phyloP scores from a whole-genome alignment of 1,140 invertebrate species.

The Delia radicum region DNA sequence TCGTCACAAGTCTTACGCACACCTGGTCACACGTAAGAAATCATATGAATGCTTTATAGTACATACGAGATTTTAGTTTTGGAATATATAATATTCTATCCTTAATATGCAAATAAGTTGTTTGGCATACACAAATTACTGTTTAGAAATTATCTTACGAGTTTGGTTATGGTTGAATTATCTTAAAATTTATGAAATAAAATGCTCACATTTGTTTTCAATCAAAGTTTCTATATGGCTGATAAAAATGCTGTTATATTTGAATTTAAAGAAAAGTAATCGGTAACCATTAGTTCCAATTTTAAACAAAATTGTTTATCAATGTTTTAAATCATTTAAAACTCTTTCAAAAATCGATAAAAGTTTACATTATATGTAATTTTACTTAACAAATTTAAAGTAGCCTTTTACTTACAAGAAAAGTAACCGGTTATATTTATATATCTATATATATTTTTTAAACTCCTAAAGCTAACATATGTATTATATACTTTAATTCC shows the following conservation, averaged over 20 bases:
- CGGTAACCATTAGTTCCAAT: neutral
- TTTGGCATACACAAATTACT: neutral
- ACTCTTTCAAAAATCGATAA: no score
- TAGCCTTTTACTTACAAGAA: no score
- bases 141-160: neutral
- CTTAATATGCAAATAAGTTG: neutral
- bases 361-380: no score
- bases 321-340: neutral
- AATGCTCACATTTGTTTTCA: neutral
- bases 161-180: neutral
- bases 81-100: neutral
- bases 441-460: neutral
- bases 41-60: neutral
- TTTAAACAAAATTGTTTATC: neutral
- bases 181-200: neutral
- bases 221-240: no score
- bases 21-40: slow-evolving; percentile 15
- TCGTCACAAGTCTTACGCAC: slow-evolving; percentile 11
- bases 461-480: no score
- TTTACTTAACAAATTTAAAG: no score
- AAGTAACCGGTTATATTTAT: no score
- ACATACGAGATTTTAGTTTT: neutral
- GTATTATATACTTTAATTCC: neutral
- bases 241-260: no score
- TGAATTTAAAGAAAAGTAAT: neutral